Evolutionary conservation across 2,797 vertebrate genomes (phyloP).

Genomic region (Etheostoma perlongum): DNA sequence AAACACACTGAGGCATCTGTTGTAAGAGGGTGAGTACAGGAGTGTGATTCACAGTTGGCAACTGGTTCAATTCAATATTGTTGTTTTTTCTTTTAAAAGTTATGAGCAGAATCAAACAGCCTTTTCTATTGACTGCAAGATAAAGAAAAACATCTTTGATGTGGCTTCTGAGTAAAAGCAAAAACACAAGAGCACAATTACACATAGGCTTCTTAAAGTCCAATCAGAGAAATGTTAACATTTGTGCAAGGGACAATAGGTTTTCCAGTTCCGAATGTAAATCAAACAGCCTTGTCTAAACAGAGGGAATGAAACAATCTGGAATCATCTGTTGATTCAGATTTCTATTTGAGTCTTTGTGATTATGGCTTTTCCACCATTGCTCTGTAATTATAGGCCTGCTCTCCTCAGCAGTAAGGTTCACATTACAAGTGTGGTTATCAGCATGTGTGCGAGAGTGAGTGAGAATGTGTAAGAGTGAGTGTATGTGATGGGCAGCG

Average conservation of each 20-base stretch:
- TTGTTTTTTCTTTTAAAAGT: slow-evolving; percentile 32
- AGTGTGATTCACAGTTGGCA: slow-evolving; percentile 49
- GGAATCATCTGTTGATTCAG: slow-evolving; percentile 81
- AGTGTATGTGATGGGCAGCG: slow-evolving; percentile 62
- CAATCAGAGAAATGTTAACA: slow-evolving; percentile 64
- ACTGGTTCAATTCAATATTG: slow-evolving; percentile 45
- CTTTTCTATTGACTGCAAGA: slow-evolving; percentile 24
- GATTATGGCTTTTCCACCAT: slow-evolving; percentile 79
- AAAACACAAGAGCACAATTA: slow-evolving; percentile 56
- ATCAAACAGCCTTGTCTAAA: slow-evolving; percentile 71
- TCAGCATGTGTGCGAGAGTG: slow-evolving; percentile 77
- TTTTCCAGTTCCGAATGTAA: slow-evolving; percentile 59
- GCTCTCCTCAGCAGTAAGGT: slow-evolving; percentile 68
- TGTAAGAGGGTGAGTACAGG: slow-evolving; percentile 38
- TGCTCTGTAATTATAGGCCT: slow-evolving; percentile 77
- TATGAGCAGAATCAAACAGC: slow-evolving; percentile 42
- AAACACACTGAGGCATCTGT: slow-evolving; percentile 68
- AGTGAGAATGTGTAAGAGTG: slow-evolving; percentile 76
- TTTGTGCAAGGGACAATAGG: slow-evolving; percentile 69
- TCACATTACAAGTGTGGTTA: slow-evolving; percentile 82
- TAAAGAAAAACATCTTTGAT: slow-evolving; percentile 61
- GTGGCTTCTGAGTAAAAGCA: slow-evolving; percentile 67
- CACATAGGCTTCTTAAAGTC: slow-evolving; percentile 51
- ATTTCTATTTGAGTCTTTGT: slow-evolving; percentile 85
- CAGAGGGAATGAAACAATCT: slow-evolving; percentile 72